Percentiles rank a stretch among this genome's conserved stretches.
These are phyloP conservation scores for Eupithecia exiguata DNA, from an alignment of 2,888 invertebrate genomes.

Conservation along the genomic window DNA sequence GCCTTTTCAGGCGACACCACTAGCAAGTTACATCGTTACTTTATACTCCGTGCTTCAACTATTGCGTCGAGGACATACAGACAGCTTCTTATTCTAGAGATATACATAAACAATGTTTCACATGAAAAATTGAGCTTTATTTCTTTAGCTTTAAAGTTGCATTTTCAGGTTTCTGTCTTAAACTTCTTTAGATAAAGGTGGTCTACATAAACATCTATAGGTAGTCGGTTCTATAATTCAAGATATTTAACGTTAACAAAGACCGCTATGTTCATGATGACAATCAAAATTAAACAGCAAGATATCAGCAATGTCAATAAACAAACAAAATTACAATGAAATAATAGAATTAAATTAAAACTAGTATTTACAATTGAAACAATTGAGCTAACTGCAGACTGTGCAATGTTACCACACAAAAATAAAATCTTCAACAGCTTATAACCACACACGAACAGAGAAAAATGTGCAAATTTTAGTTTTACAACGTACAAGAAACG, in stretches of 20 bases:
- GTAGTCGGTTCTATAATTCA: not conserved
- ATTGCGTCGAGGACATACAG: constrained; percentile 6
- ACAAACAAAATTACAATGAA: too few species aligned
- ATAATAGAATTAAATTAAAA: too few species aligned
- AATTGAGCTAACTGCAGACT: too few species aligned
- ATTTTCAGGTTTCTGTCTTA: not conserved
- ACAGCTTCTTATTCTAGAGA: not conserved
- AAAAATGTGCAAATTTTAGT: not conserved
- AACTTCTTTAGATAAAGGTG: not conserved
- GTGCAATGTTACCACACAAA: too few species aligned
- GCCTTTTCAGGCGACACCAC: constrained; percentile 51
- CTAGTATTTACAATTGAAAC: too few species aligned
- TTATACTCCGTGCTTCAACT: constrained; percentile 25
- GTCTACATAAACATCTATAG: not conserved
- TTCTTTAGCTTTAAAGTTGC: not conserved
- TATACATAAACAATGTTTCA: not conserved
- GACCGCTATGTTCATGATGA: too few species aligned
- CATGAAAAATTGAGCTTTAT: not conserved
- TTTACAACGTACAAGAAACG: not conserved
- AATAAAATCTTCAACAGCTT: not conserved
- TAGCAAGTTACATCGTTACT: constrained; percentile 43
- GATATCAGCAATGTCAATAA: not conserved
- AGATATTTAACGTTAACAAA: not conserved
- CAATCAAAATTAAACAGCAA: not conserved
- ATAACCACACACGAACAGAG: not conserved